These are phyloP conservation scores for Calidris pugnax DNA, from an alignment of 2,113 vertebrate species.

Conservation along the genomic window DNA sequence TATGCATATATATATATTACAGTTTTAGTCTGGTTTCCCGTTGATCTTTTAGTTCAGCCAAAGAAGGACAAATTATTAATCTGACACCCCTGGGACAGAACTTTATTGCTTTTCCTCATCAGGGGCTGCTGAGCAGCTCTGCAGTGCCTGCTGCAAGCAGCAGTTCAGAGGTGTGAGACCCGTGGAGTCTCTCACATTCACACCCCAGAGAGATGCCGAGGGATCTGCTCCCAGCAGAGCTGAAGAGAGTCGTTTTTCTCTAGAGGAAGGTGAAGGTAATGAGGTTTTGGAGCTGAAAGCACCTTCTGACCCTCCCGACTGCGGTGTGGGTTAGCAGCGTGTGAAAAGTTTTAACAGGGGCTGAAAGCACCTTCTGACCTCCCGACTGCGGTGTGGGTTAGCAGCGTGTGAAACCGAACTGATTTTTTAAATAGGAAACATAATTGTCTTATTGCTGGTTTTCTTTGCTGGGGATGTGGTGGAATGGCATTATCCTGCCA, in stretches of 20 bases:
- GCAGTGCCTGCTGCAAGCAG: not conserved
- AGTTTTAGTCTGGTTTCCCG: not conserved
- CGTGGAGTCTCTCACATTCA: not conserved
- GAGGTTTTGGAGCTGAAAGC: not conserved
- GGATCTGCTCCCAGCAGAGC: not conserved
- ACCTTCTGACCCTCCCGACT: not conserved
- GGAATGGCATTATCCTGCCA: not conserved
- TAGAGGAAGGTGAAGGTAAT: not conserved
- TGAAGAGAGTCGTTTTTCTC: not conserved
- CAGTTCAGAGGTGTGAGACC: not conserved
- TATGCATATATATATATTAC: not conserved
- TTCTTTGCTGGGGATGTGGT: not conserved
- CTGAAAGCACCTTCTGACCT: not conserved
- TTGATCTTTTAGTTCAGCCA: not conserved
- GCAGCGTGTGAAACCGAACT: not conserved
- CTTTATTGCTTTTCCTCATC: not conserved
- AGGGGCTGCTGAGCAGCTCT: not conserved
- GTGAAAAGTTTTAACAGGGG: no score
- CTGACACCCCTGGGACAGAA: not conserved
- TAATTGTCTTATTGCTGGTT: not conserved
- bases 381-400: no score
- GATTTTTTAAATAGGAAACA: not conserved
- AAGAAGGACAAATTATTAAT: not conserved
- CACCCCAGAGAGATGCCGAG: not conserved
- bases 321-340: not conserved